These are phyloP conservation scores for Panurus biarmicus DNA, from an alignment of 2,113 vertebrate species.

Conservation along the genomic window DNA sequence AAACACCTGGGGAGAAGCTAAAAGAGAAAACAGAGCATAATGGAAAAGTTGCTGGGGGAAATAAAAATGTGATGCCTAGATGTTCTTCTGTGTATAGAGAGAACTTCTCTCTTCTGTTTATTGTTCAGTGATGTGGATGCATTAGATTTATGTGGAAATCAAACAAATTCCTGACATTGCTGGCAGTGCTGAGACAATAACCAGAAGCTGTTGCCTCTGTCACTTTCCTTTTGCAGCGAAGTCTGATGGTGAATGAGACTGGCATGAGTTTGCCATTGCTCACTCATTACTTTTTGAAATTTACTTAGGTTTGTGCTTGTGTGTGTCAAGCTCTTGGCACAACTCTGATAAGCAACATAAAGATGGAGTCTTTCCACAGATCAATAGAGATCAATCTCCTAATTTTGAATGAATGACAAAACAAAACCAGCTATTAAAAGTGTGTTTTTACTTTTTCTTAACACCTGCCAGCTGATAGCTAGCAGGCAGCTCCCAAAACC, in stretches of 20 bases:
- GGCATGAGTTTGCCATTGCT: not conserved
- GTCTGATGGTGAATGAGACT: not conserved
- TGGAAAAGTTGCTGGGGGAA: not conserved
- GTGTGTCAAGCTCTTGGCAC: not conserved
- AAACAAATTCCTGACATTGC: not conserved
- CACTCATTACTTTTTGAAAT: not conserved
- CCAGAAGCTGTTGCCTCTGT: not conserved
- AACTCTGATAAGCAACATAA: not conserved
- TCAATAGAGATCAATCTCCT: constrained; percentile 28
- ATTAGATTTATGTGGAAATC: not conserved
- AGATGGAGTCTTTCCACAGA: not conserved
- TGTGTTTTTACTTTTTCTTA: not conserved
- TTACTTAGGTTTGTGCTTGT: not conserved
- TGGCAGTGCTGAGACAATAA: not conserved
- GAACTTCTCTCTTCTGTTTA: not conserved
- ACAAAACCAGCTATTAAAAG: constrained; percentile 20
- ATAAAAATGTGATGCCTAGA: not conserved
- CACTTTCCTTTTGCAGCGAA: not conserved
- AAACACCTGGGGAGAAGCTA: not conserved
- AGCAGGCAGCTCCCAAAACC: not conserved
- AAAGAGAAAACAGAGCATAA: not conserved
- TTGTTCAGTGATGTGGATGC: not conserved
- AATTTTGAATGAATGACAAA: not conserved
- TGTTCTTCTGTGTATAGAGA: not conserved
- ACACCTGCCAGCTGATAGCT: not conserved